These are phyloP conservation scores for Drosophila pruinosa DNA, from an alignment of 1,140 invertebrate species.

Conservation along the genomic window DNA sequence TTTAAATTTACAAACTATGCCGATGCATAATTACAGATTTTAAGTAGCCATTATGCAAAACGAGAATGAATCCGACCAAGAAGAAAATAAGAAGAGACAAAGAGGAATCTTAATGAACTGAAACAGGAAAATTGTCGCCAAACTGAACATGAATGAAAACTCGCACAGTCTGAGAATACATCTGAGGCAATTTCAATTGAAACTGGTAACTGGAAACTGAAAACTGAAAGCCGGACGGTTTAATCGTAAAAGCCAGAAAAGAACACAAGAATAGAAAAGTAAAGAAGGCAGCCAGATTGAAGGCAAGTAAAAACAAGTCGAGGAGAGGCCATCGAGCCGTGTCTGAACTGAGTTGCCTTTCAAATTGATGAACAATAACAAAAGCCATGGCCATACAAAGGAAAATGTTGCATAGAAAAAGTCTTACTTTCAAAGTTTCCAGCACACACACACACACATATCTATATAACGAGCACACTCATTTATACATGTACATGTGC, in stretches of 20 bases:
- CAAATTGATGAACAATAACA: conserved; percentile 81
- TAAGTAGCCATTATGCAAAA: conserved; percentile 26
- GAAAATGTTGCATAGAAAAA: conserved; percentile 71
- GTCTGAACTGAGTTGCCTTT: conserved; percentile 61
- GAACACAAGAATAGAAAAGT: conserved; percentile 2
- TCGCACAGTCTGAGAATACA: not conserved
- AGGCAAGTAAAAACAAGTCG: not conserved
- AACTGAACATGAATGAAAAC: conserved; percentile 2
- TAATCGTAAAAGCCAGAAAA: not conserved
- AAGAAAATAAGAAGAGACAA: not conserved
- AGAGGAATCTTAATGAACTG: conserved; percentile 22
- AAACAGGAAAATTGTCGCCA: conserved; percentile 22
- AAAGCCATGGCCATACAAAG: conserved; percentile 63
- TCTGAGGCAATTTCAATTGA: conserved; percentile 4
- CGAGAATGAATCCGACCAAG: not conserved
- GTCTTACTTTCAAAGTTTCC: conserved; percentile 74
- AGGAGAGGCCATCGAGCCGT: not conserved
- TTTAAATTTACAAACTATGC: not conserved
- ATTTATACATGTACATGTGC: not conserved
- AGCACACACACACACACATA: conserved; percentile 26
- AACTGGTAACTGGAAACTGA: conserved; percentile 1
- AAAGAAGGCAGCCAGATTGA: not conserved
- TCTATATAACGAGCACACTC: too few relatives aligned
- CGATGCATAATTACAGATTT: not conserved
- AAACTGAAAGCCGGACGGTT: not conserved